Conservation (phyloP, 2,888 invertebrate species). For the Schizaphis graminum region DNA sequence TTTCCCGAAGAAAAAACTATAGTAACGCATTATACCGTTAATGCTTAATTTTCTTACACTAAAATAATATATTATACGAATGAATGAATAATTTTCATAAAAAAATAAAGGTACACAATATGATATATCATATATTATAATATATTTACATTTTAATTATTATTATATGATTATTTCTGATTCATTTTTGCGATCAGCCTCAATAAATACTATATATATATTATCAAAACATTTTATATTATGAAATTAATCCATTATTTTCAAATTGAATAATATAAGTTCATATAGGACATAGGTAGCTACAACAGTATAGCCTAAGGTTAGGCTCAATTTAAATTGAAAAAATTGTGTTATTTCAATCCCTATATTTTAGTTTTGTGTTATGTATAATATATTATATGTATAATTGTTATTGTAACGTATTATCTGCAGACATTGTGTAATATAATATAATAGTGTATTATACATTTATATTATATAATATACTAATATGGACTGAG, state of each 20-base stretch:
- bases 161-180: not conserved
- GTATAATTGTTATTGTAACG: not conserved
- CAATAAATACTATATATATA: not conserved
- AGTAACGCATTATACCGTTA: not conserved
- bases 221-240: not conserved
- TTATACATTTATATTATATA: not conserved
- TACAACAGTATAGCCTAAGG: not conserved
- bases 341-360: not conserved
- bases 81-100: not conserved
- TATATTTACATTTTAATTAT: not conserved
- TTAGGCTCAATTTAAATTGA: not conserved
- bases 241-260: not conserved
- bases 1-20: not conserved
- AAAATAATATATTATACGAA: not conserved
- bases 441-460: conserved; percentile 6
- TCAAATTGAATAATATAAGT: not conserved
- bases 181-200: not conserved
- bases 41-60: not conserved
- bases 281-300: not conserved
- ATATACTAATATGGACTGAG: not conserved
- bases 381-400: not conserved
- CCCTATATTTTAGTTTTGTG: not conserved
- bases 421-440: not conserved
- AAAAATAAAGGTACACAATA: not conserved
- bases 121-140: too few species aligned